Conservation (phyloP, 2,113 vertebrate species). For the Raja brachyura region DNA sequence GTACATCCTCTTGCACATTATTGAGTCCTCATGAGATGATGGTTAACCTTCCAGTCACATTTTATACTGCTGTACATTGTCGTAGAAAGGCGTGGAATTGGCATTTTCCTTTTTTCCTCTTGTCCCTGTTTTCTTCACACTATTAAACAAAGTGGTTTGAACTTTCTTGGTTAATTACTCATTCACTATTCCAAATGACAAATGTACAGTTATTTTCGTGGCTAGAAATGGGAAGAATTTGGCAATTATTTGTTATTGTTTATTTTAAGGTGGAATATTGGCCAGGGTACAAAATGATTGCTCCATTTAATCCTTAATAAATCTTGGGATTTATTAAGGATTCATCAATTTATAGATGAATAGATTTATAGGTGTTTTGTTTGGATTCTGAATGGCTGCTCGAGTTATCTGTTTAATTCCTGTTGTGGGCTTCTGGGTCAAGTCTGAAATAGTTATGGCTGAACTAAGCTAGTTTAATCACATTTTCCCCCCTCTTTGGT, state of each 20-base stretch:
- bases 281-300: background rate
- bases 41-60: background rate
- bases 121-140: background rate
- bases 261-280: background rate
- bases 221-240: background rate
- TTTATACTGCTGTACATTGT: background rate
- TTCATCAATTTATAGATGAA: too few relatives aligned
- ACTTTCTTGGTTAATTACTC: background rate
- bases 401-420: background rate
- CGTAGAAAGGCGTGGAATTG: background rate
- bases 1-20: background rate
- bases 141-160: background rate
- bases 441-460: background rate
- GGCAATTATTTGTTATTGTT: background rate
- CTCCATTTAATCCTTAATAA: background rate
- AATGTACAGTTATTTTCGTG: too few relatives aligned
- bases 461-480: too few relatives aligned
- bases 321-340: background rate
- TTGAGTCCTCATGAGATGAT: background rate
- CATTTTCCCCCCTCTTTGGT: too few relatives aligned
- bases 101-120: background rate
- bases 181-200: background rate
- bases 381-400: background rate
- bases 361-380: background rate
- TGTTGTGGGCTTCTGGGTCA: background rate